Evolutionary conservation across 2,797 vertebrate genomes (phyloP).

Genomic region (Cygnus olor): DNA sequence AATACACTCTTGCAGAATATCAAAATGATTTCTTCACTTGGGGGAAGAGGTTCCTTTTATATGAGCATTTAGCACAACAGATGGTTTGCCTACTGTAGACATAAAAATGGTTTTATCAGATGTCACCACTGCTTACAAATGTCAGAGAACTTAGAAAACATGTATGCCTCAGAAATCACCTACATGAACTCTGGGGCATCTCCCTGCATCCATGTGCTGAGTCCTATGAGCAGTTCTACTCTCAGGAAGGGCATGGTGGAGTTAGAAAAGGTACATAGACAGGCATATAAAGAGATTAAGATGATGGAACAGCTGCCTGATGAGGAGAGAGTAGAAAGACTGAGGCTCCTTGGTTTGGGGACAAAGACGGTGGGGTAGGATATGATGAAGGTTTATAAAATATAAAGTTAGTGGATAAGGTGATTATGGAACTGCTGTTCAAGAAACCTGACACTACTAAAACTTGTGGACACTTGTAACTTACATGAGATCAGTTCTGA

Average conservation of each 20-base stretch:
- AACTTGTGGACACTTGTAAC: background rate
- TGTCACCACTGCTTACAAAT: background rate
- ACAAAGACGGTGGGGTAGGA: background rate
- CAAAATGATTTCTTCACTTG: conserved; percentile 30
- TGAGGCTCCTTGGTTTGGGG: background rate
- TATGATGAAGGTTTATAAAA: background rate
- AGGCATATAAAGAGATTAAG: background rate
- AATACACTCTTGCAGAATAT: conserved; percentile 40
- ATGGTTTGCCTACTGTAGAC: background rate
- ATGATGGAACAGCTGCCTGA: background rate
- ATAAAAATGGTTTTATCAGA: background rate
- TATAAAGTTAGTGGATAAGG: background rate
- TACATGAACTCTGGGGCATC: background rate
- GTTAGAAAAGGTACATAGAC: background rate
- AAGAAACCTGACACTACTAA: background rate
- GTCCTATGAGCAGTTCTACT: background rate
- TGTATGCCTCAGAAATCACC: background rate
- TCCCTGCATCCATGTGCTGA: background rate
- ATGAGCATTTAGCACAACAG: background rate
- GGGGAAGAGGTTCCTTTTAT: background rate
- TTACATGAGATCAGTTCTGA: background rate
- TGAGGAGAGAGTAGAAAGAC: background rate
- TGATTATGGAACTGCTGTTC: background rate
- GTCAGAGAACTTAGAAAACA: background rate
- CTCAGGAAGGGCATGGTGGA: background rate